Evolutionary conservation across 2,113 vertebrate species (phyloP).

Genomic region (Conger conger): DNA sequence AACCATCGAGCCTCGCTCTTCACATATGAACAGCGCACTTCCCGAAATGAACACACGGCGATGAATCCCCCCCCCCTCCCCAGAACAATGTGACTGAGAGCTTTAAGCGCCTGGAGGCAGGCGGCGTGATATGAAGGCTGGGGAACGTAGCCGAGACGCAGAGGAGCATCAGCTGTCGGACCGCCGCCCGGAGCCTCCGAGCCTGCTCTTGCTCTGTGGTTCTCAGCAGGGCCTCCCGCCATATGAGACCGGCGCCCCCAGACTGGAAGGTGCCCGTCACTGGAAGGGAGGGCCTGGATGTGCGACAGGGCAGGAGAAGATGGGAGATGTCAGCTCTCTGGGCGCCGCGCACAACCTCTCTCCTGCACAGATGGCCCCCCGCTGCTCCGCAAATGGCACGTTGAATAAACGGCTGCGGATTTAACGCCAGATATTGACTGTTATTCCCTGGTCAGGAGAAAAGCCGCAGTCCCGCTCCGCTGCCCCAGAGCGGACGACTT

Average conservation of each 20-base stretch:
- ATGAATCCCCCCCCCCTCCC: background rate
- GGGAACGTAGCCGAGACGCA: background rate
- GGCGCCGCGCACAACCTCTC: conserved; percentile 17
- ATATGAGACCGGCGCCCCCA: background rate
- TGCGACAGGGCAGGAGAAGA: conserved; percentile 44
- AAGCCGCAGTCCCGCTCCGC: background rate
- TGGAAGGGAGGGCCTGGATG: conserved; percentile 5
- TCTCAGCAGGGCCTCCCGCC: background rate
- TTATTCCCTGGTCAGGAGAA: conserved; percentile 19
- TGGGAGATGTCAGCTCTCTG: conserved; percentile 52
- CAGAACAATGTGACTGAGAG: background rate
- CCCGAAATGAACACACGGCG: conserved; percentile 21
- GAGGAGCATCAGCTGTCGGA: background rate
- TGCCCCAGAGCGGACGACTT: background rate
- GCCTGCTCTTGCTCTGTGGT: background rate
- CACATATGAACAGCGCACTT: background rate
- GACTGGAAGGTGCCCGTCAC: conserved; percentile 17
- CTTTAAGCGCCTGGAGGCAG: background rate
- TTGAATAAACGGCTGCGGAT: conserved; percentile 35
- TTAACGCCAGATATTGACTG: conserved; percentile 15
- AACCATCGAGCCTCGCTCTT: background rate
- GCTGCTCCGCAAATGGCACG: conserved; percentile 44
- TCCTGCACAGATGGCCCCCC: background rate
- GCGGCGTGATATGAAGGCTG: background rate
- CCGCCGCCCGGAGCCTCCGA: too few relatives aligned